Evolutionary conservation across 2,888 invertebrate genomes (phyloP).

Genomic region (Kryphioiulus occultus): DNA sequence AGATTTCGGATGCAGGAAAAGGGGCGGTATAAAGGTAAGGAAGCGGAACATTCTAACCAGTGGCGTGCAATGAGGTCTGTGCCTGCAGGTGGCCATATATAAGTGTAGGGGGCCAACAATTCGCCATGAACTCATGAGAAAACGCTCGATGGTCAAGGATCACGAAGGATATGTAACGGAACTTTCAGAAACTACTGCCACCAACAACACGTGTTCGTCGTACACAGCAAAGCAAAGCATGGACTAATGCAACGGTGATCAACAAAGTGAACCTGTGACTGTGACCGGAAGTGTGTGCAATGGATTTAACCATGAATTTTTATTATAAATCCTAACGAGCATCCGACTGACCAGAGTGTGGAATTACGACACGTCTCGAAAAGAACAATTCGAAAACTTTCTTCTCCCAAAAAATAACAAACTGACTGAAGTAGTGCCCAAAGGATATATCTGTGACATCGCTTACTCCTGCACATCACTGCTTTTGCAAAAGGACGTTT

Average conservation of each 20-base stretch:
- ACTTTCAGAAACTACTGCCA: background rate
- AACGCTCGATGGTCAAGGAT: background rate
- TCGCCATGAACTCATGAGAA: background rate
- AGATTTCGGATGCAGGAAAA: too few relatives aligned
- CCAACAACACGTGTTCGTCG: background rate
- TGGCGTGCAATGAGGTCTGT: background rate
- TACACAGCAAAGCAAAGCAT: background rate
- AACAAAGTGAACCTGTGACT: background rate
- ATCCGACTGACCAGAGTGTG: background rate
- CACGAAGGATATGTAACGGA: slow-evolving; percentile 3
- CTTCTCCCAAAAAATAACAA: background rate
- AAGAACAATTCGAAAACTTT: background rate
- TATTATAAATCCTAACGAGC: background rate
- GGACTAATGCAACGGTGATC: background rate
- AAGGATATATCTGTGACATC: background rate
- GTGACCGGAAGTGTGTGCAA: background rate
- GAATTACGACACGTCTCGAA: background rate
- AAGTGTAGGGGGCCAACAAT: background rate
- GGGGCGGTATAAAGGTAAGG: background rate
- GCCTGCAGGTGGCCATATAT: background rate
- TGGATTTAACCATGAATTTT: background rate
- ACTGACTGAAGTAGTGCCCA: background rate
- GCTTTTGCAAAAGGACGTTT: background rate
- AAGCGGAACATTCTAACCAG: background rate
- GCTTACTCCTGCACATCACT: background rate